Base-by-base conservation (phyloP, 2,113 vertebrate genomes). In the human region DNA sequence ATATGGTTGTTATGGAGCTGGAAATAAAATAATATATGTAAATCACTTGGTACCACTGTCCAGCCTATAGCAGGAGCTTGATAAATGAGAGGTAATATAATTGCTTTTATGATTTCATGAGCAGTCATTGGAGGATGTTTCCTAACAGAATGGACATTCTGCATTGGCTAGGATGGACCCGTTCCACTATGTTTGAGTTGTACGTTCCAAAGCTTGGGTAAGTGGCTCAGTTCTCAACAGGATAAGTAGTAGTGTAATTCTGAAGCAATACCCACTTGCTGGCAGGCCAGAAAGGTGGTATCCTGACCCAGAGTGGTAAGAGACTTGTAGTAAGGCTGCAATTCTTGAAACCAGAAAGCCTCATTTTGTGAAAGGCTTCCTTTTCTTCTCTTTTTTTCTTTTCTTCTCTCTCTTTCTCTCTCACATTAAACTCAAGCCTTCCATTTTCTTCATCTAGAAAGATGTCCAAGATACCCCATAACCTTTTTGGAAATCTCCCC, bases 391-490 rank as follows among this genome's bases (percentile, higher is more conserved):
- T 38, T 35, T 25, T 18, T 40, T 43, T n/a, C 40, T 57, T 20
- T 35, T 14, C 23, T 40, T 43, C 40, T 27, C 38, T 78, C 75
- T 23, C 16, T 48, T 16, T 18, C 75, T 40, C 40, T 83, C 45
- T 6, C 78, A 93, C 22, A 92, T 22, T 89, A 83, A 22, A 82
- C 40, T 89, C 59, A 86, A 90, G 14, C 20, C 32, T 96, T 97
- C 48, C 38, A 57, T 89, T 95, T 89, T 94, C 52, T 96, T 96
- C 32, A 70, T 27, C 59, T 93, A 97, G 55, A 96, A 96, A 93
- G n/a, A 94, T 35, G 18, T 17, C 25, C 89, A 68, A 94, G 89
- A 92, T 79, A 72, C 25, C 35, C 57, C 27, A 11, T n/a, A 91
- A 86, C 35, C 40, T 94, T 96, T 59, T 94, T 82, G 22, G 27